Conservation (phyloP, 2,888 invertebrate species). For the Polia nebulosa region DNA sequence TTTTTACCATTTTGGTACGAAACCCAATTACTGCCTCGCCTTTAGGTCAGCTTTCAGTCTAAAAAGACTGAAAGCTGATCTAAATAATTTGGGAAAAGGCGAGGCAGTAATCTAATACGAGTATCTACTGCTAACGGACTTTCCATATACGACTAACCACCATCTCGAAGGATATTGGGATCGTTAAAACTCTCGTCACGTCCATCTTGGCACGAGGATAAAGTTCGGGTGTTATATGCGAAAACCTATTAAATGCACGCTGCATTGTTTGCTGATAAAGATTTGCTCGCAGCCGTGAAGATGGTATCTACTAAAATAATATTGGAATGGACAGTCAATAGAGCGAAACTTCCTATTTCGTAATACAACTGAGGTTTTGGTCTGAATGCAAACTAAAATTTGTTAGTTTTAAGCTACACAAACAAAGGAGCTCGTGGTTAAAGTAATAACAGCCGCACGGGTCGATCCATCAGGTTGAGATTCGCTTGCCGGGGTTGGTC, state of each 20-base stretch:
- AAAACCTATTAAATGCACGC: slow-evolving; percentile 26
- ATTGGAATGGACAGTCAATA: slow-evolving; percentile 16
- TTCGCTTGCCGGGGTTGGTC: no score
- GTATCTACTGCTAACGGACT: no score
- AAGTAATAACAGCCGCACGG: no score
- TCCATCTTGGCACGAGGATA: slow-evolving; percentile 28
- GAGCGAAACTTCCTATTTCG: slow-evolving; percentile 8
- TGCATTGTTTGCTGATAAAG: slow-evolving; percentile 24
- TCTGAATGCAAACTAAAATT: neutral
- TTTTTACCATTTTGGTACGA: no score
- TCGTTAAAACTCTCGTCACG: slow-evolving; percentile 32
- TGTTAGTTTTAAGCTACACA: no score
- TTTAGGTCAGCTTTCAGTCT: no score
- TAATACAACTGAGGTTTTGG: neutral
- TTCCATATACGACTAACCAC: neutral
- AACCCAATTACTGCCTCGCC: no score
- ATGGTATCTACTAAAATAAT: slow-evolving; percentile 21
- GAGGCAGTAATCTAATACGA: neutral
- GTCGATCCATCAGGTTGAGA: no score
- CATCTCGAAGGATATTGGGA: slow-evolving; percentile 14
- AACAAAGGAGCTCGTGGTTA: no score
- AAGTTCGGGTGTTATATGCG: neutral
- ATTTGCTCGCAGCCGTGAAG: slow-evolving; percentile 2
- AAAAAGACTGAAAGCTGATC: no score
- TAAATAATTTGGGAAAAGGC: no score